Percentiles rank a stretch among this genome's conserved stretches.
Conservation (phyloP, 1,140 invertebrate species). For the Heliconius nattereri region DNA sequence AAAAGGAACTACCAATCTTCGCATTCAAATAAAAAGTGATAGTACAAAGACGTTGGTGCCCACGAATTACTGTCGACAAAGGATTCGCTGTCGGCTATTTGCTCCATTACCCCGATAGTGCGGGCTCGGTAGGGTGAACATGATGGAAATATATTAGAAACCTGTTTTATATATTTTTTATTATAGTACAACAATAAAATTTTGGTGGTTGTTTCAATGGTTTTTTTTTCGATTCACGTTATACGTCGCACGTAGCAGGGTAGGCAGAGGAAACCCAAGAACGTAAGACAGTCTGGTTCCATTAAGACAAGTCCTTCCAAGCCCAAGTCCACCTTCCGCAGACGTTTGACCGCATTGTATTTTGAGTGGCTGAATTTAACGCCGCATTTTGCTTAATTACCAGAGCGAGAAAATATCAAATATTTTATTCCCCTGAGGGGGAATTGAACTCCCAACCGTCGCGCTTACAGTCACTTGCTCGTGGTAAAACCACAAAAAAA, state of each 20-base stretch:
- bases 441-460: too few species aligned
- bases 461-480: too few species aligned
- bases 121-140: slow-evolving; percentile 41
- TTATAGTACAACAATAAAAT: not conserved
- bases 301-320: too few species aligned
- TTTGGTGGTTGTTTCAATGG: too few species aligned
- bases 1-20: slow-evolving; percentile 1
- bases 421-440: too few species aligned
- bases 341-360: too few species aligned
- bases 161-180: not conserved
- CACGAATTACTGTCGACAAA: slow-evolving; percentile 48
- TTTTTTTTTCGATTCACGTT: not conserved
- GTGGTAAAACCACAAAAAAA: too few species aligned
- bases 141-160: slow-evolving; percentile 6
- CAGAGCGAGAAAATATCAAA: too few species aligned
- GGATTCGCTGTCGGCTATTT: slow-evolving; percentile 49
- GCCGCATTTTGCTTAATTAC: too few species aligned
- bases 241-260: not conserved
- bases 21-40: slow-evolving; percentile 32
- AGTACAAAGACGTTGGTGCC: slow-evolving; percentile 35
- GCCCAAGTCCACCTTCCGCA: too few species aligned
- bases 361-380: too few species aligned
- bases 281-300: too few species aligned
- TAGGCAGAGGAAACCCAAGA: not conserved
- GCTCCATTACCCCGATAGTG: slow-evolving; percentile 50